Conservation (phyloP, 1,140 invertebrate genomes). For the Gryon sp. region DNA sequence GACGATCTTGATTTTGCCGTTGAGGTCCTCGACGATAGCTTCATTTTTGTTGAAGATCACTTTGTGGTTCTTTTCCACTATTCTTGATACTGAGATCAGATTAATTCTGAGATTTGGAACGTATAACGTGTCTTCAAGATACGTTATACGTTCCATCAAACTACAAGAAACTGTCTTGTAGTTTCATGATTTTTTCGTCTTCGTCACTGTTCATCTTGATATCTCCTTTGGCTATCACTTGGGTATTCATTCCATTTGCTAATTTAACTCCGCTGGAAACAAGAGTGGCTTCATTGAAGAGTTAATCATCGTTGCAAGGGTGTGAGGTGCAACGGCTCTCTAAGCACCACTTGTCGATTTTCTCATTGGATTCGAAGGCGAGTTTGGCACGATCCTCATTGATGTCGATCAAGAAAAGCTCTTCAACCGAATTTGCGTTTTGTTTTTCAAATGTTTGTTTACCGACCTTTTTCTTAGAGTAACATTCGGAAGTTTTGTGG, state of each 20-base stretch:
- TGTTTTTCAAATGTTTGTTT: background rate
- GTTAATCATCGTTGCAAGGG: slow-evolving; percentile 12
- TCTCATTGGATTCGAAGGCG: background rate
- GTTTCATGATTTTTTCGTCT: background rate
- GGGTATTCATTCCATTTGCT: slow-evolving; percentile 4
- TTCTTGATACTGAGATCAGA: slow-evolving; percentile 37
- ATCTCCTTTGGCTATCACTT: background rate
- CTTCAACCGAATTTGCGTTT: slow-evolving; percentile 6
- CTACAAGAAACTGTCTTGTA: no score
- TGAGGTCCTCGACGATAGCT: slow-evolving; percentile 2
- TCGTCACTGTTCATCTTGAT: background rate
- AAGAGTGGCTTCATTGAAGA: slow-evolving; percentile 12
- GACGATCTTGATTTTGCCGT: background rate
- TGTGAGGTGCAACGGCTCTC: slow-evolving; percentile 50
- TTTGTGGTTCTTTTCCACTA: slow-evolving; percentile 31
- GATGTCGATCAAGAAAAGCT: background rate
- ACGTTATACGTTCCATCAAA: no score
- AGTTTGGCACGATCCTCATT: background rate
- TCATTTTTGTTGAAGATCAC: slow-evolving; percentile 11
- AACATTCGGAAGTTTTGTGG: slow-evolving; percentile 10
- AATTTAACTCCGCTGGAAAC: slow-evolving; percentile 13
- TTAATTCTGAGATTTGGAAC: slow-evolving; percentile 29
- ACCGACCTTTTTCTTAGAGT: slow-evolving; percentile 11
- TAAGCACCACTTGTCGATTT: slow-evolving; percentile 24
- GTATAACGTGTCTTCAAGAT: slow-evolving; percentile 42